Conservation (phyloP, 2,797 vertebrate species). For the Enteromius treurensis region DNA sequence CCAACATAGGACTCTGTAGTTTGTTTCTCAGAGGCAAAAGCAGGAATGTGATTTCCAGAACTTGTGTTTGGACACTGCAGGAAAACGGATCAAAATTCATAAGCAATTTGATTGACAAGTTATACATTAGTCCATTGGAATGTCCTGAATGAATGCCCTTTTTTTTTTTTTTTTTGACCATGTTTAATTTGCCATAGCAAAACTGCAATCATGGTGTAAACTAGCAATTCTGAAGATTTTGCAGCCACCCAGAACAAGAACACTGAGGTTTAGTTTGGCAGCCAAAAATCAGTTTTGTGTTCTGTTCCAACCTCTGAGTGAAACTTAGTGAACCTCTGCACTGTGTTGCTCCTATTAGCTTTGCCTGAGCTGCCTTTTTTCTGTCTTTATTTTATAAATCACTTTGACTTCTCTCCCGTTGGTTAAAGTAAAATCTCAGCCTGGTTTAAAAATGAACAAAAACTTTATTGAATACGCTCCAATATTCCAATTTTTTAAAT, state of each 20-base stretch:
- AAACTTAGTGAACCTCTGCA: constrained; percentile 21
- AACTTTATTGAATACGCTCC: not conserved
- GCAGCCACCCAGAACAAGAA: not conserved
- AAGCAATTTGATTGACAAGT: constrained; percentile 17
- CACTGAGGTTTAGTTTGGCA: constrained; percentile 45
- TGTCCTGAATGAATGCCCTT: not conserved
- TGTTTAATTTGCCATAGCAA: constrained; percentile 19
- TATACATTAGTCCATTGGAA: not conserved
- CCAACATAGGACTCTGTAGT: not conserved
- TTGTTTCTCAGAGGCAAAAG: not conserved
- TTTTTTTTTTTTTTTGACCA: not conserved
- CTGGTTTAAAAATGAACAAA: constrained; percentile 8
- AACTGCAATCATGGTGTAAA: constrained; percentile 38
- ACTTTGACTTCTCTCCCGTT: constrained; percentile 6
- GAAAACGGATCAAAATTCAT: constrained; percentile 7
- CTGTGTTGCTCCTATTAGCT: constrained; percentile 20
- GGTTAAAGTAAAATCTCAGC: constrained; percentile 29
- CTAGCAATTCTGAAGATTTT: constrained; percentile 25
- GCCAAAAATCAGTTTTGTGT: constrained; percentile 31
- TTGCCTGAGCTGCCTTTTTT: not conserved
- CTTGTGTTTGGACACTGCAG: not conserved
- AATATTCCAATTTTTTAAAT: not conserved
- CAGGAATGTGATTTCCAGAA: not conserved
- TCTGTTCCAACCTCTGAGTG: constrained; percentile 25
- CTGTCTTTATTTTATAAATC: constrained; percentile 17